Evolutionary conservation across 2,113 vertebrate genomes (phyloP).

Genomic region (Platichthys flesus): DNA sequence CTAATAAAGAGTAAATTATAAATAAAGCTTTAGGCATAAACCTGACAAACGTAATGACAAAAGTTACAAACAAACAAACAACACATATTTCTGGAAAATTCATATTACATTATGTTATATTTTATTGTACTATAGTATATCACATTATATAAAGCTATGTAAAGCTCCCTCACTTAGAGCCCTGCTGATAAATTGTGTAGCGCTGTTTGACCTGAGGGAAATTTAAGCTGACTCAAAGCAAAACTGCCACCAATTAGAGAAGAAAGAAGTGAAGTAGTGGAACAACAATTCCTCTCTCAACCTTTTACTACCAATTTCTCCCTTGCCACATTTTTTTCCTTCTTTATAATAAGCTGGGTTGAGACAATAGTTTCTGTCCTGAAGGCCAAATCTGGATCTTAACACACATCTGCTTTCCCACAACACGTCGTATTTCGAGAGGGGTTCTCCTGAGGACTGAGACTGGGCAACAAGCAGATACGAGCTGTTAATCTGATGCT

Average conservation of each 20-base stretch:
- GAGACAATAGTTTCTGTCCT: slow-evolving; percentile 34
- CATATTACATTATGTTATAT: not conserved
- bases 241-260: slow-evolving; percentile 7
- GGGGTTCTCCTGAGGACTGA: slow-evolving; percentile 51
- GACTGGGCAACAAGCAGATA: slow-evolving; percentile 34
- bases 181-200: not conserved
- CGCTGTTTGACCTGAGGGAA: slow-evolving; percentile 27
- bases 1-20: too few species aligned
- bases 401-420: slow-evolving; percentile 43
- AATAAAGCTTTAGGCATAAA: too few species aligned
- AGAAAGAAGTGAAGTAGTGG: not conserved
- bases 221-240: slow-evolving; percentile 7
- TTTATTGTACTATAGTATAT: not conserved
- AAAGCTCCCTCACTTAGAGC: not conserved
- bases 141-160: not conserved
- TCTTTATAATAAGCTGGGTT: slow-evolving; percentile 10
- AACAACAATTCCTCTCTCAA: slow-evolving; percentile 13
- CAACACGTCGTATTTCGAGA: slow-evolving; percentile 50
- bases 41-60: too few species aligned
- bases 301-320: not conserved
- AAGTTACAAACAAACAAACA: too few species aligned
- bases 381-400: slow-evolving; percentile 37
- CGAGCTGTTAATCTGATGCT: slow-evolving; percentile 59
- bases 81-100: not conserved
- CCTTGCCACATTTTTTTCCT: not conserved